Percentiles rank a stretch among this genome's conserved stretches.
phyloP scores from a whole-genome alignment of 2,113 vertebrate species.

The Syrmaticus mikado region DNA sequence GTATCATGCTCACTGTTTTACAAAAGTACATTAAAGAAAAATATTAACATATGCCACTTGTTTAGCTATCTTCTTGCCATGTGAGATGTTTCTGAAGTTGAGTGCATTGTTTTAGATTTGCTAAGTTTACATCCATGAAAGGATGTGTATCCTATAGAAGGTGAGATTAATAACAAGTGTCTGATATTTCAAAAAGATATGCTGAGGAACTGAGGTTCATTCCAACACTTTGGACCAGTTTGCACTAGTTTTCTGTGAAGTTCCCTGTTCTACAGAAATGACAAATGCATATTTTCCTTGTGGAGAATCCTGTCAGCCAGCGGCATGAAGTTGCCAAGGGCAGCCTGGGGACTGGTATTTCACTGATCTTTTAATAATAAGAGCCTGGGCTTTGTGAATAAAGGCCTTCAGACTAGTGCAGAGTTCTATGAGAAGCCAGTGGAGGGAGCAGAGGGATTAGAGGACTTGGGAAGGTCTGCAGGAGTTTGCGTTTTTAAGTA shows the following conservation, averaged over 20 bases:
- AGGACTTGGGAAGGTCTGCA: constrained; percentile 42
- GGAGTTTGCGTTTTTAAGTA: constrained; percentile 13
- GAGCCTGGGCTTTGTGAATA: constrained; percentile 44
- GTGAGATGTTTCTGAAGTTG: not conserved
- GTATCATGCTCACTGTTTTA: not conserved
- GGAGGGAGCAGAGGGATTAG: constrained; percentile 61
- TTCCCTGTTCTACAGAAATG: not conserved
- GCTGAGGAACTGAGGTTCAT: fast-evolving
- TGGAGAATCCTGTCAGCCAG: constrained; percentile 10
- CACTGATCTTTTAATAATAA: constrained; percentile 63
- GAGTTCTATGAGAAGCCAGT: constrained; percentile 53
- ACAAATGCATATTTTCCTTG: not conserved
- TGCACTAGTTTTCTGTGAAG: not conserved
- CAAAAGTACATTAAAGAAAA: not conserved
- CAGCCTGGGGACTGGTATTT: not conserved
- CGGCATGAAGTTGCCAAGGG: constrained; percentile 22
- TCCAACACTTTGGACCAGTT: not conserved
- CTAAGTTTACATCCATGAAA: not conserved
- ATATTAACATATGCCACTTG: not conserved
- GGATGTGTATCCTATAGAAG: not conserved
- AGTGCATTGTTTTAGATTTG: not conserved
- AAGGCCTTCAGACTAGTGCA: constrained; percentile 30
- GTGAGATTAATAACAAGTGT: not conserved
- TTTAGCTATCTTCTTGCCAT: not conserved
- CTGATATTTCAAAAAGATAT: not conserved